Evolutionary conservation across 2,797 vertebrate genomes (phyloP).

Genomic region (Cyclopterus lumpus): DNA sequence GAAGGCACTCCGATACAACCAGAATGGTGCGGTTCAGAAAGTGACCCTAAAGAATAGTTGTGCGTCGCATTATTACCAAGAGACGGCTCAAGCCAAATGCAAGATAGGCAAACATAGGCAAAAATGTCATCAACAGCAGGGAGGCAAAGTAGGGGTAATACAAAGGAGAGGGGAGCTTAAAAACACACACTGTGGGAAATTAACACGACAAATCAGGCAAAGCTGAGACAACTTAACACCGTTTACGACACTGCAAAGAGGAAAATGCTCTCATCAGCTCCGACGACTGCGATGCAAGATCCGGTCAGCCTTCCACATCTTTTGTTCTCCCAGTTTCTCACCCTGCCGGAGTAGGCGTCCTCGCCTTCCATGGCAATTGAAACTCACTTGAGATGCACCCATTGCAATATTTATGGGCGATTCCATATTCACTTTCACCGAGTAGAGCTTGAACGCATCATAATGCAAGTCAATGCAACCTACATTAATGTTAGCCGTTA

Average conservation of each 20-base stretch:
- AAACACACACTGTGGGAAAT: background rate
- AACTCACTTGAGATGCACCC: background rate
- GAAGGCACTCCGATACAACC: constrained; percentile 48
- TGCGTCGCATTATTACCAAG: background rate
- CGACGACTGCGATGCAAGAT: background rate
- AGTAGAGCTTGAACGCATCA: too few relatives aligned
- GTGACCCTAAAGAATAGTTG: background rate
- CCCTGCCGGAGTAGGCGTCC: background rate
- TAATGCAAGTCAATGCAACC: background rate
- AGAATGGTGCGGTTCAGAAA: constrained; percentile 18
- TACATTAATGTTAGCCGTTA: too few relatives aligned
- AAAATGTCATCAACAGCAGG: constrained; percentile 4
- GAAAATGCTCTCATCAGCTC: background rate
- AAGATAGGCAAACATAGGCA: constrained; percentile 16
- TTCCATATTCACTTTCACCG: background rate
- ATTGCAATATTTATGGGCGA: background rate
- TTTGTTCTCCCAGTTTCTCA: background rate
- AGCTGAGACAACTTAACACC: background rate
- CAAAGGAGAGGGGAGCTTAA: background rate
- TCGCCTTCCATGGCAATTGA: background rate
- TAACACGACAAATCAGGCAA: background rate
- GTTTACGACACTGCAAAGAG: background rate
- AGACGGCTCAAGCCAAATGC: background rate
- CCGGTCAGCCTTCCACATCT: background rate
- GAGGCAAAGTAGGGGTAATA: background rate